Evolutionary conservation across 2,797 vertebrate genomes (phyloP).

Genomic region (Eulemur coronatus): DNA sequence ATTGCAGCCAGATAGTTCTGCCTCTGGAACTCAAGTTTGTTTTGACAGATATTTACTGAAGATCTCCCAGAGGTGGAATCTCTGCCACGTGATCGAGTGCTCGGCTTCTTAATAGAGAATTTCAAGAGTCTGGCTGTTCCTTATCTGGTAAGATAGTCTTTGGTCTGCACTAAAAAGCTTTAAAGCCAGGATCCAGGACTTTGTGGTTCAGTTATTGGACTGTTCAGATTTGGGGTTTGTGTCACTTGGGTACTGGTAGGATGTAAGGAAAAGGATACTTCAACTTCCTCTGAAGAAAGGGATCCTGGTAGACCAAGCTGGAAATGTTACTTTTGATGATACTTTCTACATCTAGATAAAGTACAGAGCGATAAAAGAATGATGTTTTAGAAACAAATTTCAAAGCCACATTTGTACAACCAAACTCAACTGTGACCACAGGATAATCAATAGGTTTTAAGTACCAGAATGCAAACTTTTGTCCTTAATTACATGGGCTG

Average conservation of each 20-base stretch:
- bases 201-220: neutral
- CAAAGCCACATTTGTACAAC: neutral
- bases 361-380: neutral
- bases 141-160: slow-evolving; percentile 89
- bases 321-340: neutral
- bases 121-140: slow-evolving; percentile 95
- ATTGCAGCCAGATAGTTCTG: neutral
- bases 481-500: neutral
- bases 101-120: slow-evolving; percentile 94
- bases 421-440: neutral
- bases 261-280: neutral
- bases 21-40: neutral
- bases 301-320: neutral
- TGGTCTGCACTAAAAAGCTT: neutral
- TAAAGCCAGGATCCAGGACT: neutral
- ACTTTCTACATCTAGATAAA: slow-evolving; percentile 2
- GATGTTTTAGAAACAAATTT: neutral
- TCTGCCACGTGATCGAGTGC: slow-evolving; percentile 93
- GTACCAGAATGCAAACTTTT: neutral
- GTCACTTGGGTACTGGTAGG: neutral
- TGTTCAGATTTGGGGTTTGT: neutral
- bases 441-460: neutral
- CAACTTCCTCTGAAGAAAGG: neutral
- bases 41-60: slow-evolving; percentile 96
- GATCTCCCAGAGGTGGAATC: slow-evolving; percentile 97